These are phyloP conservation scores for Cathartes aura DNA, from an alignment of 2,113 vertebrate species.

Conservation along the genomic window DNA sequence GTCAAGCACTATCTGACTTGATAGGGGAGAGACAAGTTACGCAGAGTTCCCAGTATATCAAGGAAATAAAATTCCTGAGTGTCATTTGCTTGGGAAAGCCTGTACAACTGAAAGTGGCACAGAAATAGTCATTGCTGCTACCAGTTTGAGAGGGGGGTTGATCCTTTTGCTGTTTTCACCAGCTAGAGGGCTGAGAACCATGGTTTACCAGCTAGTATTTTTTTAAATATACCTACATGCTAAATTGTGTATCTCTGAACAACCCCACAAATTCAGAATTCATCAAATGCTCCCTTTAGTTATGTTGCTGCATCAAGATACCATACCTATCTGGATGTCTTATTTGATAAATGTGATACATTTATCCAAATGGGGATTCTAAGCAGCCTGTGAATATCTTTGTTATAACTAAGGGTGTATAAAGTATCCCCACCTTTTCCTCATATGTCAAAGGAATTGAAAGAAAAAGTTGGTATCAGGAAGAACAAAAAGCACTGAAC, in stretches of 20 bases:
- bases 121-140: not conserved
- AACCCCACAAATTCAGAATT: not conserved
- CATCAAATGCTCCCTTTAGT: not conserved
- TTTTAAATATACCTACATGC: not conserved
- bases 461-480: not conserved
- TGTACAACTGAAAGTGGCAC: not conserved
- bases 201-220: not conserved
- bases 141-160: not conserved
- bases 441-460: not conserved
- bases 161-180: not conserved
- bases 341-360: not conserved
- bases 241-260: not conserved
- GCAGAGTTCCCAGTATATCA: not conserved
- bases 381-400: not conserved
- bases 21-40: not conserved
- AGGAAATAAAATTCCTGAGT: not conserved
- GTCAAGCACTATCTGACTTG: not conserved
- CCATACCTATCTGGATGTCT: not conserved
- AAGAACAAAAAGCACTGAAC: not conserved
- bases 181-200: not conserved
- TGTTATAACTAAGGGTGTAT: not conserved
- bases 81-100: not conserved
- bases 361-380: not conserved
- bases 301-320: not conserved
- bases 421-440: not conserved